Evolutionary conservation across 2,113 vertebrate species (phyloP).

Genomic region (Azemiops feae): DNA sequence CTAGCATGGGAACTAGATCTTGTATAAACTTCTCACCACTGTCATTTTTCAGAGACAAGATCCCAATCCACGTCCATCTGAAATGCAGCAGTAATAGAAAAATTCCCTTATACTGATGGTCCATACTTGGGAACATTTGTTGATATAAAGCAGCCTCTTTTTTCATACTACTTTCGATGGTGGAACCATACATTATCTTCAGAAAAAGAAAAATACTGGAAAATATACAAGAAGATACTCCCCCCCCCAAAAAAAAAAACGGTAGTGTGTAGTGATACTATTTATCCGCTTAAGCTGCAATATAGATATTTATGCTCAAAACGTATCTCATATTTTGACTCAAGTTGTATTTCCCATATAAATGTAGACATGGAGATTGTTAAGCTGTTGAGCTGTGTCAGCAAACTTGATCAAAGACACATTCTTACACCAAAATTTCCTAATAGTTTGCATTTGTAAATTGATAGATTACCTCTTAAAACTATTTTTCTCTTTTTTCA

Average conservation of each 20-base stretch:
- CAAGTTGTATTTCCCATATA: not conserved
- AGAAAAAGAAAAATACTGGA: not conserved
- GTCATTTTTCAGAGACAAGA: not conserved
- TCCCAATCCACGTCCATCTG: not conserved
- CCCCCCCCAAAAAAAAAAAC: no score
- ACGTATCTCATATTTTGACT: not conserved
- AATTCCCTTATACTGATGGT: not conserved
- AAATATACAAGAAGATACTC: no score
- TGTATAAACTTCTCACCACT: not conserved
- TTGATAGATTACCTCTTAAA: not conserved
- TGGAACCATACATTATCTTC: not conserved
- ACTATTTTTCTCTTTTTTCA: not conserved
- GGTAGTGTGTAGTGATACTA: not conserved
- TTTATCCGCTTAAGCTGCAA: not conserved
- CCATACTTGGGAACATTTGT: not conserved
- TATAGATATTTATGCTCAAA: not conserved
- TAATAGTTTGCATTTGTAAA: not conserved
- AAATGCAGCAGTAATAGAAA: not conserved
- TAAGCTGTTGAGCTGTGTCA: not conserved
- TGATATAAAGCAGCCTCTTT: not conserved
- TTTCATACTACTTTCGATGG: not conserved
- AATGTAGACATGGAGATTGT: not conserved
- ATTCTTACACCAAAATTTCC: not conserved
- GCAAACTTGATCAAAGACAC: not conserved
- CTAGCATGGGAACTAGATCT: not conserved